Evolutionary conservation across 1,140 invertebrate species (phyloP), one percentile per base, ranked within the genome.

Genomic region (Trigoniulus corallinus): DNA sequence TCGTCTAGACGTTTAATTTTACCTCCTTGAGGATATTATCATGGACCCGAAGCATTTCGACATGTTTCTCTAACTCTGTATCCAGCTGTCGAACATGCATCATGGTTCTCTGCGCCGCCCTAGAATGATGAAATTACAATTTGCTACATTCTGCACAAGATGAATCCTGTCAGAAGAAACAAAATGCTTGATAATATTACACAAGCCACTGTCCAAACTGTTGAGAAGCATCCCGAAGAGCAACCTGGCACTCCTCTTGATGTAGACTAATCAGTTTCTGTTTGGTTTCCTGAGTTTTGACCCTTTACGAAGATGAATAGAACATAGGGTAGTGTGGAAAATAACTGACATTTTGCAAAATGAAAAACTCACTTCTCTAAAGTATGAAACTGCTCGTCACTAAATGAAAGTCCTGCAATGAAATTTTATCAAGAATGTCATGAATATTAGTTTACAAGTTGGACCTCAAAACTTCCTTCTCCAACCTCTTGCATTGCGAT

Each of bases 301-400:
- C 4, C 42, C 42, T 44, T 44, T 39, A 39, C 37, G 18, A 39
- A 39, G 37, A 39, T 39, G 12, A 39, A 12, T 13, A 39, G 12
- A 39, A 39, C 37, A 12, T 39, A 12, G 18, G 18, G 12, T 13
- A 39, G 12, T 39, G 18, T 13, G 37, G 18, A 39, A 39, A 39
- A 12, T 12, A 12, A 39, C 37, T 39, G 37, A 18, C 37, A 39
- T 39, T 39, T 39, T 12, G 12, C 12, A 39, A 13, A 39, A 13
- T 39, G 12, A 39, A 44, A 44, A 44, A 44, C 7, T 24, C 18
- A 61, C 61, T 87, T 77, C 72, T 92, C 88, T 45, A 93, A 68
- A 41, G 88, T 80, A 67, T 93, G 88, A 62, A 93, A 89, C 66
- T 92, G 87, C 67, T 92, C 88, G 68, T 93, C 88, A 62, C 92